Evolutionary conservation across 92 coral and sea anemone species (phyloP).

Genomic region (Zoanthus sansibaricus): DNA sequence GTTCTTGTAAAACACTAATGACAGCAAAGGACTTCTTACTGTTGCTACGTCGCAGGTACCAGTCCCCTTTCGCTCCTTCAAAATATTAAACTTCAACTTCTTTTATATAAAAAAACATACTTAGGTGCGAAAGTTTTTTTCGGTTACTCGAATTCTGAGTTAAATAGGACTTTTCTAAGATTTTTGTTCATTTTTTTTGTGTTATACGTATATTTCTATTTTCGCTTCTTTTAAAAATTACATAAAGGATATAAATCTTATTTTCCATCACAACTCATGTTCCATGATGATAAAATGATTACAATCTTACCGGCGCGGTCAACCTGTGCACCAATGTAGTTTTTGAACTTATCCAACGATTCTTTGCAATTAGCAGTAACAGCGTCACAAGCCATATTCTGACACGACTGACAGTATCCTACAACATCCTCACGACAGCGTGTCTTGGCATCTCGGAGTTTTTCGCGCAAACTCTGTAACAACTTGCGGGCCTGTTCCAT

Average conservation of each 20-base stretch:
- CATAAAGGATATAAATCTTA: too few species aligned
- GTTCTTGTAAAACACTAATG: too few species aligned
- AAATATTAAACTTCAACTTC: too few species aligned
- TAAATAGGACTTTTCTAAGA: too few species aligned
- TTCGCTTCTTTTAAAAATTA: background rate
- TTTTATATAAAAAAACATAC: too few species aligned
- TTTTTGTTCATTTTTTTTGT: too few species aligned
- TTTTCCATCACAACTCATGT: background rate
- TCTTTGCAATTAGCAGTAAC: conserved; percentile 17
- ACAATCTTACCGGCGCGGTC: conserved; percentile 27
- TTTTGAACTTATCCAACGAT: conserved; percentile 23
- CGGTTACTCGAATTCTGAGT: too few species aligned
- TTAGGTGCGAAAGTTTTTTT: too few species aligned
- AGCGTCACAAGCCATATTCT: conserved; percentile 29
- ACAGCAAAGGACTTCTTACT: too few species aligned
- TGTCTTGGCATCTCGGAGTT: conserved; percentile 42
- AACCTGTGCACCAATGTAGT: conserved; percentile 38
- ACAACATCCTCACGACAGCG: conserved; percentile 28
- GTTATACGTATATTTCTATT: too few species aligned
- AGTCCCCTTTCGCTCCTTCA: too few species aligned
- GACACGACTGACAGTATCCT: conserved; percentile 39
- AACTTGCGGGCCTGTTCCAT: conserved; percentile 44
- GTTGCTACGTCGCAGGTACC: too few species aligned
- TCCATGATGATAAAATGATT: background rate
- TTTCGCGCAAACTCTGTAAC: conserved; percentile 25